Evolutionary conservation across 1,140 invertebrate species (phyloP), one percentile per base, ranked within the genome.

Genomic region (Zeugodacus cucurbitae): DNA sequence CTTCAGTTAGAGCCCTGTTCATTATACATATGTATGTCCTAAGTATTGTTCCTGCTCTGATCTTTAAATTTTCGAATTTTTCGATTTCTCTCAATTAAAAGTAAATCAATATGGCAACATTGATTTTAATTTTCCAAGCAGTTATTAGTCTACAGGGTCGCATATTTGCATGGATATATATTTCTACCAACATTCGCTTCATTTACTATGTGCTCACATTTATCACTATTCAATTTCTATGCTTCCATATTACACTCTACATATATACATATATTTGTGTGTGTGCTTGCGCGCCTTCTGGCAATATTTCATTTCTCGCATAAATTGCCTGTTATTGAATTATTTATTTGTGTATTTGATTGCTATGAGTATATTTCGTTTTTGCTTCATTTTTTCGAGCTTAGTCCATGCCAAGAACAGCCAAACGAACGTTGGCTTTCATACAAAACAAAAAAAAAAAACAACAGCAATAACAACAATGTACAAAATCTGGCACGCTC

Each of bases 261-360:
- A 20, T 74, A 6, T 62, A 54, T 59, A 22, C 17, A 64, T 29
- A 26, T 64, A 64, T 22, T 17, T 74, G 22, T 74, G 67, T 74
- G 34, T 37, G 34, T 37, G 34, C 11, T 37, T 10, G 67, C 3
- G 8, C 67, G 67, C 67, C 67, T 37, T 37, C 67, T 74, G 54
- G 82, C 54, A 29, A n/a, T 86, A 86, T 86, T 57, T 86, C 82
- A 86, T 86, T 86, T 86, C 82, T 86, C 41, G 82, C 82, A 86
- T 86, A 86, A 86, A 86, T 54, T 86, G 82, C 54, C 54, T 86
- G 44, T 57, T 86, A 86, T 86, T 86, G 82, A 86, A 86, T 86
- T 86, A 86, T 86, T 86, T 86, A 86, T 86, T 86, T 54, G 32
- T 37, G 67, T 74, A 74, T 74, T 74, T 74, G 67, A 41, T 37